phyloP scores from a whole-genome alignment of 1,140 invertebrate genomes.

The Batillaria attramentaria region DNA sequence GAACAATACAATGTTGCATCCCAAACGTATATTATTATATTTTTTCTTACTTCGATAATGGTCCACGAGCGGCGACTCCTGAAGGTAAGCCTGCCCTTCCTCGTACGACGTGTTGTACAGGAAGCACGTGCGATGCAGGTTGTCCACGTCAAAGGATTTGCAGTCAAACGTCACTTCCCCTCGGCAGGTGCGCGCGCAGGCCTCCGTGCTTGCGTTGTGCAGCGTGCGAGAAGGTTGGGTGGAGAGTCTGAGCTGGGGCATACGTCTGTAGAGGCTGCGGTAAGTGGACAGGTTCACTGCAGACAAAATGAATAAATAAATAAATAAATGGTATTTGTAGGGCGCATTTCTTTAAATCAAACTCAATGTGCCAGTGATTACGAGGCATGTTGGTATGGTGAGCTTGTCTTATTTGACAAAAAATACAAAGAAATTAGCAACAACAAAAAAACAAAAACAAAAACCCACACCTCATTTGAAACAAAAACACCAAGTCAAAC shows the following conservation, averaged over 20 bases:
- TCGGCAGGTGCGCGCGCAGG: conserved; percentile 55
- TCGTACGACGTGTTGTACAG: conserved; percentile 57
- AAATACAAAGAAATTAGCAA: no score
- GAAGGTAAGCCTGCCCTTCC: conserved; percentile 47
- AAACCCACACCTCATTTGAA: not conserved
- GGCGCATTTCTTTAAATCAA: no score
- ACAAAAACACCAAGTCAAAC: no score
- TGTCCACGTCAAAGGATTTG: conserved; percentile 62
- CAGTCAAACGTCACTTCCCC: conserved; percentile 60
- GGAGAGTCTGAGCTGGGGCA: conserved; percentile 51
- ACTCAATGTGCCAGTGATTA: no score
- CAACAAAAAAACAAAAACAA: not conserved
- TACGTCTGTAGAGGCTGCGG: conserved; percentile 51
- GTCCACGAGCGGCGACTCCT: conserved; percentile 48
- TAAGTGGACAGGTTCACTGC: conserved; percentile 39
- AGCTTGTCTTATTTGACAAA: no score
- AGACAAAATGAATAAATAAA: no score
- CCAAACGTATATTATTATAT: conserved; percentile 7
- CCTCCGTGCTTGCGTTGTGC: conserved; percentile 49
- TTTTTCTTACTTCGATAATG: conserved; percentile 62
- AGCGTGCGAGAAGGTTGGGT: conserved; percentile 48
- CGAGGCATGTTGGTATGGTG: no score
- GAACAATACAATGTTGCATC: no score
- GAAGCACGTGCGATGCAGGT: conserved; percentile 48
- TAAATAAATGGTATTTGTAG: no score